Evolutionary conservation across 2,113 vertebrate species (phyloP).

Genomic region (Nerophis lumbriciformis): DNA sequence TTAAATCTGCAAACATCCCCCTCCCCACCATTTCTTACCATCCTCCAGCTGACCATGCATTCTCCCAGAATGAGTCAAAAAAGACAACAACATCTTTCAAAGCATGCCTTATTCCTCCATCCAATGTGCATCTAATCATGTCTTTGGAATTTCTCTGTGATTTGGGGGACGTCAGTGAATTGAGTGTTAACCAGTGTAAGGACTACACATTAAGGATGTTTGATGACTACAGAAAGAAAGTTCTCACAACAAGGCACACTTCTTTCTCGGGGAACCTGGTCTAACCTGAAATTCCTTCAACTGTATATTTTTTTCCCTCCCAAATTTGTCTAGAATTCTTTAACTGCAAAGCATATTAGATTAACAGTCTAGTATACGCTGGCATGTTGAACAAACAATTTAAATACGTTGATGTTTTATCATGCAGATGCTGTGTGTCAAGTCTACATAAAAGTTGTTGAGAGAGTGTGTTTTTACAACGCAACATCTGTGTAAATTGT

Average conservation of each 20-base stretch:
- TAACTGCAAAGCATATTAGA: too few species aligned
- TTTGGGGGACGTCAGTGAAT: constrained; percentile 21
- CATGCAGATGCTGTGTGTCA: too few species aligned
- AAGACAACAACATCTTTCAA: constrained; percentile 12
- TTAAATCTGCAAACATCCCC: constrained; percentile 13
- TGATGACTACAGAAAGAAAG: constrained; percentile 22
- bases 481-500: not conserved
- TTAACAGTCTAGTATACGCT: too few species aligned
- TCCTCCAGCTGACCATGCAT: constrained; percentile 21
- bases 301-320: too few species aligned
- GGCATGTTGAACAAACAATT: too few species aligned
- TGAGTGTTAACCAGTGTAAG: not conserved
- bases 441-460: not conserved
- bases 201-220: constrained; percentile 24
- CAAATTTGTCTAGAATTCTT: too few species aligned
- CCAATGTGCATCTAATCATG: constrained; percentile 3
- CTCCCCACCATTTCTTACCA: not conserved
- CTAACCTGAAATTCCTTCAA: too few species aligned
- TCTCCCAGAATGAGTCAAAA: constrained; percentile 31
- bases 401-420: too few species aligned
- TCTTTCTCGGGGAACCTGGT: too few species aligned
- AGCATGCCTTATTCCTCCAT: constrained; percentile 8
- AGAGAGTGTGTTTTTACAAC: too few species aligned
- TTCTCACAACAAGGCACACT: constrained; percentile 7
- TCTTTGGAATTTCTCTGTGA: constrained; percentile 35